These are phyloP conservation scores for Melospiza melodia DNA, from an alignment of 2,113 vertebrate genomes.

Conservation along the genomic window DNA sequence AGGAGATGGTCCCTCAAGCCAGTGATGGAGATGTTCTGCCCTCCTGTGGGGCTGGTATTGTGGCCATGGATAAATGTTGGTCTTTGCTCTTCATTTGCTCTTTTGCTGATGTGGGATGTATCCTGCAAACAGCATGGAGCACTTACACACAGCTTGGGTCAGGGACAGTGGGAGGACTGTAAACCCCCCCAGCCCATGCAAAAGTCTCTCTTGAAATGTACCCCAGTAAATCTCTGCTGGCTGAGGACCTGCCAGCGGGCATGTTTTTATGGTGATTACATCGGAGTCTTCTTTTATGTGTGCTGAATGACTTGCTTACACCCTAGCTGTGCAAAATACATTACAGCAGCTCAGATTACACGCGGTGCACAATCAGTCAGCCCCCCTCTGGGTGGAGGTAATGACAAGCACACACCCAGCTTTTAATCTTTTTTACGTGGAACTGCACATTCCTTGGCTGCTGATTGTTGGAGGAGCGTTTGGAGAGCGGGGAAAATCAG, in stretches of 20 bases:
- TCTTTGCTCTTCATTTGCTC: neutral
- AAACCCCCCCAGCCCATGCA: neutral
- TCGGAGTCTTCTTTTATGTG: slow-evolving; percentile 15
- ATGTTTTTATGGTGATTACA: slow-evolving; percentile 50
- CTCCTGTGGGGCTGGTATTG: neutral
- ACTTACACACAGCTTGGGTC: neutral
- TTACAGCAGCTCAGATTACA: slow-evolving; percentile 61
- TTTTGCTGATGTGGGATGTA: neutral
- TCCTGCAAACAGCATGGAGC: neutral
- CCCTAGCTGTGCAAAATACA: slow-evolving; percentile 57
- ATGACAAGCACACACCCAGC: slow-evolving; percentile 60
- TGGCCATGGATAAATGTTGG: accelerated
- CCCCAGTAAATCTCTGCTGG: slow-evolving; percentile 42
- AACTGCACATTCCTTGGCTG: slow-evolving; percentile 60
- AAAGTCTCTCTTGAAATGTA: neutral
- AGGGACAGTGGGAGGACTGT: neutral
- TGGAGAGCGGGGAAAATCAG: neutral
- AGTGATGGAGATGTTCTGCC: neutral
- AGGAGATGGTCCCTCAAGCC: neutral
- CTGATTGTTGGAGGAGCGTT: neutral
- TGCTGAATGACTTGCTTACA: slow-evolving; percentile 52
- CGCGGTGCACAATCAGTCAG: slow-evolving; percentile 16
- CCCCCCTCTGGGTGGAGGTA: slow-evolving; percentile 48
- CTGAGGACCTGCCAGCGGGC: slow-evolving; percentile 51
- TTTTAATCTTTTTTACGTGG: slow-evolving; percentile 64